Evolutionary conservation across 2,888 invertebrate genomes (phyloP), one percentile per base, ranked within the genome.

Genomic region (Hipparchia semele): DNA sequence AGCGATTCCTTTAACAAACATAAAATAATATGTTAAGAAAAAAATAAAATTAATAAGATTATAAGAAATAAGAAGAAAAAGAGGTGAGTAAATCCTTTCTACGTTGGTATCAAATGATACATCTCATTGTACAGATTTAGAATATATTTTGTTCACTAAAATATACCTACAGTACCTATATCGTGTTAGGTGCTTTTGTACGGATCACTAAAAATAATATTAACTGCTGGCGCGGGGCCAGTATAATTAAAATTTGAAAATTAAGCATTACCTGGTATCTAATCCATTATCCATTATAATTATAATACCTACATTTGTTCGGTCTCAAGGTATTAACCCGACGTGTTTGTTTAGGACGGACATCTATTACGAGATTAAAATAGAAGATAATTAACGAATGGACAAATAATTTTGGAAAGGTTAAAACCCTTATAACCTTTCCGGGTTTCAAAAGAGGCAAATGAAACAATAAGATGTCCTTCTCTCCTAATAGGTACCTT

Each of bases 261-360:
- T 67, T 54, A 58, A 67, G 33, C n/a, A 46, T 67, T 46, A 39
- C 45, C 45, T 54, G 39, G 13, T 56, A 68, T 39, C 10, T 23
- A 51, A 13, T 59, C n/a, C 61, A 64, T 45, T 68, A 58, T 53
- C 23, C 23, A 39, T 39, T 39, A 39, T 39, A 39, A 39, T 39
- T 39, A 39, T 39, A 39, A 39, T 0, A 4, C 39, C 39, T 39
- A 39, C 39, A 45, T 62, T 62, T 71, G 66, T 73, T 62, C 68
- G 56, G 66, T 58, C 70, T 73, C 13, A 8, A 70, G 62, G 65
- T 64, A 72, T 75, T 62, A 74, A 46, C 7, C 33, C 49, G 71
- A 70, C 46, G 65, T 75, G 70, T 70, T 76, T 76, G 75, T 39
- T 75, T 75, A 73, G 76, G 76, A 76, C 70, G 70, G 68, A 45